Percentiles rank a stretch among this genome's conserved stretches.
Conservation (phyloP, 1,140 invertebrate genomes). For the Ceratina australensis region DNA sequence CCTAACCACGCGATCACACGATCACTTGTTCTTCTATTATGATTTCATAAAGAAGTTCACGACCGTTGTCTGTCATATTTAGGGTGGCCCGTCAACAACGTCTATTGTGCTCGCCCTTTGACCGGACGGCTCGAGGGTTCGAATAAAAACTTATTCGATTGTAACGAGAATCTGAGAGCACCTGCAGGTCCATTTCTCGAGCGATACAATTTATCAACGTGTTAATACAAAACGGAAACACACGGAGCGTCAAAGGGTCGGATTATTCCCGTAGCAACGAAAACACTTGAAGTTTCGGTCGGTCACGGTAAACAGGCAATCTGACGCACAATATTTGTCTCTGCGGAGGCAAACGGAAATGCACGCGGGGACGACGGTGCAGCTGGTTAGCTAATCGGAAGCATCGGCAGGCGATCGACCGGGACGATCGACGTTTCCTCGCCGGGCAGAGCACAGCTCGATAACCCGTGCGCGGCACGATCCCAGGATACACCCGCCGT, state of each 20-base stretch:
- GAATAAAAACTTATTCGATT: conserved; percentile 1
- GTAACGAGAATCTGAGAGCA: no score
- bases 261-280: not conserved
- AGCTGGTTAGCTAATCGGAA: not conserved
- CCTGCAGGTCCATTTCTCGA: not conserved
- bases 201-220: no score
- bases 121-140: not conserved
- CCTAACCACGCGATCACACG: not conserved
- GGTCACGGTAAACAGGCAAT: not conserved
- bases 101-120: not conserved
- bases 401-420: conserved; percentile 13
- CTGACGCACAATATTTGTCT: conserved; percentile 16
- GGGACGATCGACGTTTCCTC: conserved; percentile 26
- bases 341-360: conserved; percentile 4
- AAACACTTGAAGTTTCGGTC: not conserved
- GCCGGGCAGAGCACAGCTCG: conserved; percentile 5
- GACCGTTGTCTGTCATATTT: not conserved
- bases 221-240: no score
- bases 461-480: conserved; percentile 1
- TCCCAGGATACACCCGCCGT: conserved; percentile 33
- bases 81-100: not conserved
- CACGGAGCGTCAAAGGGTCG: no score
- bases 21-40: no score
- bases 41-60: no score
- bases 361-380: not conserved